Evolutionary conservation across 1,140 invertebrate genomes (phyloP), one percentile per base, ranked within the genome.

Genomic region (Anastrepha ludens): DNA sequence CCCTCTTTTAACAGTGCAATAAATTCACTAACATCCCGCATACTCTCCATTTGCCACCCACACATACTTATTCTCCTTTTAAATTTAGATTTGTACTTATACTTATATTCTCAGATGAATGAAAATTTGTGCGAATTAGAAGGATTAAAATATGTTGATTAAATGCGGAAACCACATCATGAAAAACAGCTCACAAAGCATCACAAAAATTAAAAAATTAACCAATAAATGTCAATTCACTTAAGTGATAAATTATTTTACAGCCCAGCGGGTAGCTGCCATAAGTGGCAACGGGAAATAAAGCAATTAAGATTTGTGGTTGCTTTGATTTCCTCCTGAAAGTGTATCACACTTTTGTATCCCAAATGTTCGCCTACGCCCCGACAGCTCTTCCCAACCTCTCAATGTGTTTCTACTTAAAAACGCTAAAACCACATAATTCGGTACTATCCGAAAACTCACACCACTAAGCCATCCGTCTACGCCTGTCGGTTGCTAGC

Each of bases 301-400:
- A 81, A 81, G 44, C 47, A 81, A 81, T 81, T 81, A 81, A 81
- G 74, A 81, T 81, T 81, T 50, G 67, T n/a, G 47, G 74, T 55
- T 81, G 2, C 47, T 55, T 17, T 55, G 47, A 81, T 55, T 81
- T 81, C 74, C 74, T 47, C 2, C 74, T 1, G 74, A 55, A 50
- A 55, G 47, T 29, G 8, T 15, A 9, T 5, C 60, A 13, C n/a
- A 62, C n/a, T 62, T 62, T 62, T 62, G 60, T 29, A 29, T 13
- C n/a, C 8, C 15, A 62, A 62, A 13, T 62, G 9, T 4, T 17
- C 60, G 15, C 60, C 15, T 62, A 5, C n/a, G 13, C 60, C 13
- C 60, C 9, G 0, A 9, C 13, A 15, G 2, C 15, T 15, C 15
- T 9, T 17, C 60, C 9, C 60, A 62, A 62, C 13, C 11, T 11